phyloP scores from a whole-genome alignment of 2,797 vertebrate genomes.

The Gobio occitaniae region DNA sequence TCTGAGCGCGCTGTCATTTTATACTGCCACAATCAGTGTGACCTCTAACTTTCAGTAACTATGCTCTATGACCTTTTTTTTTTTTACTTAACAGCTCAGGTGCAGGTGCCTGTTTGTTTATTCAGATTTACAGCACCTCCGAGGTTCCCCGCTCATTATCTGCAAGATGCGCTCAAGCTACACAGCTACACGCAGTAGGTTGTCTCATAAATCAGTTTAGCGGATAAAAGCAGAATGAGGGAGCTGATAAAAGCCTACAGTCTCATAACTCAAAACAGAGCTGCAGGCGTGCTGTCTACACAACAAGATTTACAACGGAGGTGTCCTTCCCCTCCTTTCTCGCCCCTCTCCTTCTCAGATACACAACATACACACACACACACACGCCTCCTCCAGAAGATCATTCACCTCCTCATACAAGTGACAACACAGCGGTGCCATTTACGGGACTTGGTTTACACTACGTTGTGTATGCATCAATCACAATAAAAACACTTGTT shows the following conservation, averaged over 20 bases:
- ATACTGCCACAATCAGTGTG: slow-evolving; percentile 1
- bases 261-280: slow-evolving; percentile 64
- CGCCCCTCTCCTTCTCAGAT: neutral
- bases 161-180: slow-evolving; percentile 28
- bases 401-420: slow-evolving; percentile 30
- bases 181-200: slow-evolving; percentile 48
- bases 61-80: neutral
- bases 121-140: slow-evolving; percentile 44
- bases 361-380: slow-evolving; percentile 4
- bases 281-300: slow-evolving; percentile 55
- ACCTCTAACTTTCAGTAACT: slow-evolving; percentile 15
- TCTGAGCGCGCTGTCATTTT: neutral
- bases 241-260: slow-evolving; percentile 67
- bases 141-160: slow-evolving; percentile 44
- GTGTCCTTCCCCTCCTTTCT: slow-evolving; percentile 31
- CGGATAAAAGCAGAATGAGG: slow-evolving; percentile 65
- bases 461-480: slow-evolving; percentile 16
- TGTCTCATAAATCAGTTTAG: slow-evolving; percentile 68
- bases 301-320: slow-evolving; percentile 57
- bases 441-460: slow-evolving; percentile 26
- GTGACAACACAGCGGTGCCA: neutral
- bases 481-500: neutral
- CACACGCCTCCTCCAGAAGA: neutral
- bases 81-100: slow-evolving; percentile 35
- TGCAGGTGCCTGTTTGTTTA: slow-evolving; percentile 40